Base-by-base conservation (phyloP, 1,140 invertebrate genomes). In the Calephelis nemesis region DNA sequence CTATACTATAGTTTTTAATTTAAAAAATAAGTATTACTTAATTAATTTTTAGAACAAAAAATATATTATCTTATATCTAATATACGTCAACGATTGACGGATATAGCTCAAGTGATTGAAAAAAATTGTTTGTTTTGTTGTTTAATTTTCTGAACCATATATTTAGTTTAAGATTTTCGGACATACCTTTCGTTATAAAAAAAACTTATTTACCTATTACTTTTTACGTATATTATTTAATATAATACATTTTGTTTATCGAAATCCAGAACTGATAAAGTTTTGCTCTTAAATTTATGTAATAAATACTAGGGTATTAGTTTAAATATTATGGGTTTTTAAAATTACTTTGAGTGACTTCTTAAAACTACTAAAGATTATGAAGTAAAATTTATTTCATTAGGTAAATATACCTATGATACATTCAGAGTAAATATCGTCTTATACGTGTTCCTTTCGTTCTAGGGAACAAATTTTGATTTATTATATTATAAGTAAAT, bases 351-450 rank as follows among this genome's bases (percentile, higher is more conserved):
- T 52, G n/a, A 52, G 49, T 52, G 13, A 52, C n/a, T 15, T 15
- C 15, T 15, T 15, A 52, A 52, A 52, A 8, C 13, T 52, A 52
- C 12, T 52, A 3, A 52, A 88, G 82, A 84, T 82, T 82, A 87
- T 84, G 83, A 88, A 87, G 84, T 45, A 86, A 86, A 83, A 87
- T 88, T 77, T 80, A 77, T 54, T 30, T 52, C 15, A 10, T 54
- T 54, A 54, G 15, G 50, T 54, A 54, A 19, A 54, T 54, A 54
- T 54, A 54, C 50, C 50, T 54, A 54, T 19, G 19, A 73, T 70
- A 62, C 64, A 71, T 79, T 78, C 77, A 74, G 70, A 76, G 68
- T 71, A 45, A 68, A 68, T 72, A 72, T 76, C 74, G 72, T 82
- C 75, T 76, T 80, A 64, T 62, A 45, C 47, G 63, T 67, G 71